phyloP scores from a whole-genome alignment of 2,888 invertebrate genomes.

The Phaonia tiefii region DNA sequence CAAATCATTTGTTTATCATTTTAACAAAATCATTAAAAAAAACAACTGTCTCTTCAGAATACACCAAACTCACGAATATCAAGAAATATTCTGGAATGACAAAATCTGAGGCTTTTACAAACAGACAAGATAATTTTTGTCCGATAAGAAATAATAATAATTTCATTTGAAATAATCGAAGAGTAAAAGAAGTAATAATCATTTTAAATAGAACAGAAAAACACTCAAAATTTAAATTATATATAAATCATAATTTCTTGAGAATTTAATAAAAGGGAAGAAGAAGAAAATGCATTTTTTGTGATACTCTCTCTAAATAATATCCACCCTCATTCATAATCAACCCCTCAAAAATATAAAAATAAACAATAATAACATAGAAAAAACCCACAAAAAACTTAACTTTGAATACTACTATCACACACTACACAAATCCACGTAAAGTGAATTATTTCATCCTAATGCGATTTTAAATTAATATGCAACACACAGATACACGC shows the following conservation, averaged over 20 bases:
- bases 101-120: conserved; percentile 32
- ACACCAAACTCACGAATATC: conserved; percentile 14
- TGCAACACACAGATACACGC: conserved; percentile 17
- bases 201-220: conserved; percentile 44
- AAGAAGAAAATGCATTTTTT: conserved; percentile 49
- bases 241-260: conserved; percentile 10
- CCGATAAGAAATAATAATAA: not conserved
- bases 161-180: conserved; percentile 18
- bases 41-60: conserved; percentile 17
- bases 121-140: not conserved
- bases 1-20: conserved; percentile 54
- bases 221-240: conserved; percentile 5
- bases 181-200: conserved; percentile 22
- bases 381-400: conserved; percentile 28
- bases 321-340: conserved; percentile 19
- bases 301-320: conserved; percentile 42
- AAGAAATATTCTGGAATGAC: not conserved
- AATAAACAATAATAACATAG: conserved; percentile 10
- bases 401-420: conserved; percentile 3
- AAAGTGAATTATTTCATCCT: conserved; percentile 13
- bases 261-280: conserved; percentile 32
- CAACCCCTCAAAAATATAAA: not conserved
- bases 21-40: conserved; percentile 45
- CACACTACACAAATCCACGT: too few species aligned
- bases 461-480: conserved; percentile 11